Conservation (phyloP, 1,140 invertebrate genomes). For the Neodiprion lecontei region DNA sequence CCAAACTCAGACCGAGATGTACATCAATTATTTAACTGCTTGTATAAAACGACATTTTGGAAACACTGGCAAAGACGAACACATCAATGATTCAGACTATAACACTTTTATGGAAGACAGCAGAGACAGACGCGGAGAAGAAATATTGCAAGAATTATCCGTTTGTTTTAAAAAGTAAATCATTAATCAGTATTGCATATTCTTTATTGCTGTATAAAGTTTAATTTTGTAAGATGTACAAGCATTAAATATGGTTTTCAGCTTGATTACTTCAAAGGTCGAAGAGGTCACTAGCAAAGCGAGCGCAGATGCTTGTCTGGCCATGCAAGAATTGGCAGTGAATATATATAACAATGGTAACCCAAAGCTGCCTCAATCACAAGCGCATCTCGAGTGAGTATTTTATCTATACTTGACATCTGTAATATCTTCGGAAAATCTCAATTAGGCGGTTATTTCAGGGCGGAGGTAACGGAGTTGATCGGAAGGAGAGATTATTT, state of each 20-base stretch:
- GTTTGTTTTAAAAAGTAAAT: slow-evolving; percentile 46
- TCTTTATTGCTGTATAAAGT: not conserved
- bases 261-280: slow-evolving; percentile 39
- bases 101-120: slow-evolving; percentile 37
- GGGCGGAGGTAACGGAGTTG: slow-evolving; percentile 45
- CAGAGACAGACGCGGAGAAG: slow-evolving; percentile 34
- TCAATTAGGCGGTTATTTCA: slow-evolving; percentile 21
- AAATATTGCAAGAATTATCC: slow-evolving; percentile 39
- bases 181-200: slow-evolving; percentile 6
- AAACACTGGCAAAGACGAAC: slow-evolving; percentile 14
- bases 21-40: slow-evolving; percentile 46
- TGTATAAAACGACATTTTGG: slow-evolving; percentile 48
- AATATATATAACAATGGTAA: slow-evolving; percentile 46
- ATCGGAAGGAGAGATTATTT: slow-evolving; percentile 43
- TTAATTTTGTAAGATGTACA: too few species aligned
- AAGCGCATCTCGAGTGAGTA: slow-evolving; percentile 34
- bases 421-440: slow-evolving; percentile 15
- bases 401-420: slow-evolving; percentile 27
- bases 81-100: slow-evolving; percentile 31
- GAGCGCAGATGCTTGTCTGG: slow-evolving; percentile 32
- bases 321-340: slow-evolving; percentile 32
- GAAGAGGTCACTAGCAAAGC: slow-evolving; percentile 41
- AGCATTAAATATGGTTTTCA: slow-evolving; percentile 15
- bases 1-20: slow-evolving; percentile 50
- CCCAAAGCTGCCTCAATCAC: slow-evolving; percentile 36